Percentiles rank a stretch among this genome's conserved stretches.
phyloP scores from a whole-genome alignment of 2,888 invertebrate species.

The Idaea biselata region DNA sequence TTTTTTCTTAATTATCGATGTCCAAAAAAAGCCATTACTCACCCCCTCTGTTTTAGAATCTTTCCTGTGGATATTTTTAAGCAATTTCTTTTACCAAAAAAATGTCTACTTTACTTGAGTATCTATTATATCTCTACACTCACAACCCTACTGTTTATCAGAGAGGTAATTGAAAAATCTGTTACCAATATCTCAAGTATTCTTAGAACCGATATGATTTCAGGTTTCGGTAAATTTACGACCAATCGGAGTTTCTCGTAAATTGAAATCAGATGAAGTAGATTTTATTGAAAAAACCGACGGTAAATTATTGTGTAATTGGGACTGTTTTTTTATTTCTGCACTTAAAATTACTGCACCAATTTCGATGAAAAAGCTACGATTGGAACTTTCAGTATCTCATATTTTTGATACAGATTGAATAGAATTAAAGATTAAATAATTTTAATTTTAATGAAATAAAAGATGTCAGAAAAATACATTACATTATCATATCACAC shows the following conservation, averaged over 20 bases:
- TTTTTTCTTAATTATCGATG: no score
- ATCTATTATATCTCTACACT: background rate
- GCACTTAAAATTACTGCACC: background rate
- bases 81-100: background rate
- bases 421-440: no score
- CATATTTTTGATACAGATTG: no score
- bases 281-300: background rate
- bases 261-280: background rate
- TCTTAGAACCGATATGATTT: background rate
- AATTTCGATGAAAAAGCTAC: no score
- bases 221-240: background rate
- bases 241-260: background rate
- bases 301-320: background rate
- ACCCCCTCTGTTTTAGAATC: no score
- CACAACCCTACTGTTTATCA: background rate
- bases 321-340: constrained; percentile 11
- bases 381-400: no score
- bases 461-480: no score
- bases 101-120: background rate
- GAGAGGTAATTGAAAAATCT: background rate
- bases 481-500: no score
- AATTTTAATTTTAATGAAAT: no score
- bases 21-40: no score
- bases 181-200: background rate
- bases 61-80: no score